Evolutionary conservation across 2,888 invertebrate species (phyloP).

Genomic region (Himalopsyche anomala): DNA sequence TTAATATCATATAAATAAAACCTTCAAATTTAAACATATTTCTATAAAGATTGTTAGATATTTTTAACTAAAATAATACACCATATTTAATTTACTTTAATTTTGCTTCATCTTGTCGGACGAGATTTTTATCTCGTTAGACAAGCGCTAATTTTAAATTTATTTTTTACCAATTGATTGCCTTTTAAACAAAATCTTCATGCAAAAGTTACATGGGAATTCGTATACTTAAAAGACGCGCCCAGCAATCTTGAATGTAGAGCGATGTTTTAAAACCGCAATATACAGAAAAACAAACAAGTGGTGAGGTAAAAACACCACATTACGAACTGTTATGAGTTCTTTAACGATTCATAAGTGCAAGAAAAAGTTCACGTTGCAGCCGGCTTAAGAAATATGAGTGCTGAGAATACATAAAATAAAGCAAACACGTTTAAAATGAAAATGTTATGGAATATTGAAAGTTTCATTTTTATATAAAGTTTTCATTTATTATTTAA

Average conservation of each 20-base stretch:
- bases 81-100: too few species aligned
- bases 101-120: too few species aligned
- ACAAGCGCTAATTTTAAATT: too few species aligned
- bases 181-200: background rate
- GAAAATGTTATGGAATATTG: background rate
- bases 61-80: too few species aligned
- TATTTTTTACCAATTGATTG: background rate
- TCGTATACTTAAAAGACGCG: background rate
- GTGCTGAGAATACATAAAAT: background rate
- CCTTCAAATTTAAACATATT: too few species aligned
- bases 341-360: slow-evolving; percentile 30
- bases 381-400: background rate
- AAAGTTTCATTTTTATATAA: background rate
- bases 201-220: background rate
- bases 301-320: background rate
- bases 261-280: slow-evolving; percentile 16
- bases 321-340: slow-evolving; percentile 26
- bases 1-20: too few species aligned
- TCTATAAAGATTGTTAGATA: too few species aligned
- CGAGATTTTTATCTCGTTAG: too few species aligned
- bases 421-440: background rate
- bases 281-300: slow-evolving; percentile 14
- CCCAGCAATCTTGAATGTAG: slow-evolving; percentile 1
- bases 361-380: slow-evolving; percentile 1
- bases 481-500: too few species aligned